Base-by-base conservation (phyloP, 2,113 vertebrate species). In the Electrona antarctica region DNA sequence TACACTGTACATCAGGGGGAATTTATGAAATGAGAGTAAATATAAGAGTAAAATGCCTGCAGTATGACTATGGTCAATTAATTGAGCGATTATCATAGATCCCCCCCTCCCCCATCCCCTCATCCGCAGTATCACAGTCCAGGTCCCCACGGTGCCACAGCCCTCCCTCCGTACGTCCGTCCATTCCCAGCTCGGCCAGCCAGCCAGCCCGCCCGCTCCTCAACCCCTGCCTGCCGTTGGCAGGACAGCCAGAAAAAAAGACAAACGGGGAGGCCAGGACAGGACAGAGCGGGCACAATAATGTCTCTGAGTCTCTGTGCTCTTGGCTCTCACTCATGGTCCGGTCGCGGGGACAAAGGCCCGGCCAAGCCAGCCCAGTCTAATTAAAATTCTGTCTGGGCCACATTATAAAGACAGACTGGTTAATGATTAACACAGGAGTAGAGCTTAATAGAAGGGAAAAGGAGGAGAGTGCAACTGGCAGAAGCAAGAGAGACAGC, bases 311-410 rank as follows among this genome's bases (percentile, higher is more conserved):
- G 70, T 78, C 60, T 73, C 63, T 75, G 10, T 10, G 69, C 78
- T 88, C 10, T 6, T 88, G 85, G 84, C 81, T 88, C 86, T 87
- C 85, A 82, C 88, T 85, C 3, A 6, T 67, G 79, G 82, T 91
- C 85, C 71, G 68, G 83, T 80, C 67, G 66, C 33, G 76, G 79
- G 48, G 79, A 90, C 89, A 90, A 91, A 88, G 80, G 46, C 83
- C 73, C 81, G 77, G 87, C 84, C 83, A 41, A 88, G 79, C 85
- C 77, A 76, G 68, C n/a, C 33, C 55, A 74, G 81, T 81, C 84
- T 88, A 82, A 90, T 88, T 90, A 83, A 87, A 88, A 91, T 85
- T 87, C 79, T 83, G 87, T 83, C 88, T 88, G 74, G 76, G 77
- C 76, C 83, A 78, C 81, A 82, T 85, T 79, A 85, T 81, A 86